Percentiles rank a stretch among this genome's conserved stretches.
Conservation (phyloP, 1,140 invertebrate species). For the Plectrocnemia conspersa region DNA sequence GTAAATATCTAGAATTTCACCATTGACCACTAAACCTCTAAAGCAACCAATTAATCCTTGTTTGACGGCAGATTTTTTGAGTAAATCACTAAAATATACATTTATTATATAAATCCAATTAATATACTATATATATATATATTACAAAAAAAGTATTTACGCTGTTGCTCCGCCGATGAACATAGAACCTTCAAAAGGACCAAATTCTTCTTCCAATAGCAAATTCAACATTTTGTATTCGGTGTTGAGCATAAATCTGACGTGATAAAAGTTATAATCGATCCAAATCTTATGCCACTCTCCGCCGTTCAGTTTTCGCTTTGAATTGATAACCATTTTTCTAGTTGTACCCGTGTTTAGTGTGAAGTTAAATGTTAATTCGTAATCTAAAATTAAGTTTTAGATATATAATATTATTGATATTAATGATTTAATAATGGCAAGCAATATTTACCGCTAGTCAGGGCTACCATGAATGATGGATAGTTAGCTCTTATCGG, state of each 20-base stretch:
- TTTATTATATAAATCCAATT: constrained; percentile 5
- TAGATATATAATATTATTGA: neutral
- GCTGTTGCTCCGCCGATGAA: constrained; percentile 86
- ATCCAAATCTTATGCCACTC: constrained; percentile 96
- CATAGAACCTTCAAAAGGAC: constrained; percentile 87
- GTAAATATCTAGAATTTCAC: constrained; percentile 84
- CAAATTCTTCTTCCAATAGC: constrained; percentile 79
- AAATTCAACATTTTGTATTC: constrained; percentile 83
- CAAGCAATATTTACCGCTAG: constrained; percentile 57
- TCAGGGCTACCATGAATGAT: constrained; percentile 83
- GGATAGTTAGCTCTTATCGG: constrained; percentile 82
- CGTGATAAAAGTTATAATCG: constrained; percentile 88
- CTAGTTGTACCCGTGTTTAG: constrained; percentile 75
- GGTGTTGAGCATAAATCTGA: constrained; percentile 88
- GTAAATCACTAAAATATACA: constrained; percentile 59
- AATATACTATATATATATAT: neutral
- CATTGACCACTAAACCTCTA: constrained; percentile 85
- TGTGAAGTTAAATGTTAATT: constrained; percentile 85
- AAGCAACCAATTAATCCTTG: constrained; percentile 91
- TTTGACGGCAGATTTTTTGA: constrained; percentile 73
- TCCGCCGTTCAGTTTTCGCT: constrained; percentile 76
- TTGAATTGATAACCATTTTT: constrained; percentile 74
- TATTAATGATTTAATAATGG: neutral
- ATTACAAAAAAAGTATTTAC: constrained; percentile 52
- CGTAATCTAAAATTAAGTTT: constrained; percentile 59